A percentile compares a stretch with the other conserved stretches of the same genome.
Conservation (phyloP, 2,113 vertebrate species). For the Seriola rivoliana region DNA sequence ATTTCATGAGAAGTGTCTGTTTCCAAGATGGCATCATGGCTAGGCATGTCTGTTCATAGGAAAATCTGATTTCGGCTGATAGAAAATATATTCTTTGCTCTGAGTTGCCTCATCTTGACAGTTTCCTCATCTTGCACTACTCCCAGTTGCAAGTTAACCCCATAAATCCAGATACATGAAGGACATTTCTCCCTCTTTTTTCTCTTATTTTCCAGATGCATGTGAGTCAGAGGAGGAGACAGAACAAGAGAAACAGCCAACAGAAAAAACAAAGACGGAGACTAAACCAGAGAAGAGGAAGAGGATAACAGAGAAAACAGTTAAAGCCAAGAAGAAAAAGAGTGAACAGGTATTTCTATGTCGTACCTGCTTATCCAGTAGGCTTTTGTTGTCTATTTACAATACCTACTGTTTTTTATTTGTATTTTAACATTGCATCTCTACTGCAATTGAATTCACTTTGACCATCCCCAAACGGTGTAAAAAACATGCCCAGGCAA, state of each 20-base stretch:
- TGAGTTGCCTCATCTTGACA: slow-evolving; percentile 1
- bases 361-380: too few relatives aligned
- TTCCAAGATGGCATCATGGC: not conserved
- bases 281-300: slow-evolving; percentile 76
- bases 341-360: slow-evolving; percentile 55
- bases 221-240: slow-evolving; percentile 65
- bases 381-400: not conserved
- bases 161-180: slow-evolving; percentile 5
- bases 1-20: not conserved
- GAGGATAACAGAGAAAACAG: slow-evolving; percentile 49
- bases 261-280: slow-evolving; percentile 24
- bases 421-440: too few relatives aligned
- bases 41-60: not conserved
- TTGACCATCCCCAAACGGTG: too few relatives aligned
- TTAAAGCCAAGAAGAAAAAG: slow-evolving; percentile 74
- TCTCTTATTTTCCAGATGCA: slow-evolving; percentile 54
- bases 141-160: slow-evolving; percentile 8
- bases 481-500: too few relatives aligned
- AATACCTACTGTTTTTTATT: not conserved
- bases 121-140: not conserved
- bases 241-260: slow-evolving; percentile 38
- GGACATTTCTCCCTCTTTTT: not conserved
- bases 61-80: not conserved
- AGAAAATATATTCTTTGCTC: not conserved
- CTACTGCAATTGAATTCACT: too few relatives aligned